These are phyloP conservation scores for Caenorhabditis remanei DNA, from an alignment of 1,140 invertebrate species.

Conservation along the genomic window DNA sequence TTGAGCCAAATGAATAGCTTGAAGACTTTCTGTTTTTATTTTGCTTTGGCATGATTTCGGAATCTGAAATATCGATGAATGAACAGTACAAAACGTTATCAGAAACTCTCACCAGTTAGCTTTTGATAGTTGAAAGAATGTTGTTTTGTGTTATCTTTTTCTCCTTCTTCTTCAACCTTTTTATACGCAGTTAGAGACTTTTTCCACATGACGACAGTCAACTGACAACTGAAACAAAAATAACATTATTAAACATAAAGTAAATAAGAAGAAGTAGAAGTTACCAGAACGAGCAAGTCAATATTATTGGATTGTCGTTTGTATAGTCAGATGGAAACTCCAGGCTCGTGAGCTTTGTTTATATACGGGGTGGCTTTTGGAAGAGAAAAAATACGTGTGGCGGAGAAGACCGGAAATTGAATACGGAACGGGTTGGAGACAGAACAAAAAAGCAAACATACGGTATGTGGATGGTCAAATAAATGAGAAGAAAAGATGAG, in stretches of 20 bases:
- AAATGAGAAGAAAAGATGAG: not conserved
- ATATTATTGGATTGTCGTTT: constrained; percentile 6
- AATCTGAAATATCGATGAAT: constrained; percentile 11
- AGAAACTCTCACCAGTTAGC: constrained; percentile 12
- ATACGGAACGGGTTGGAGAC: not conserved
- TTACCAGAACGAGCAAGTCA: constrained; percentile 23
- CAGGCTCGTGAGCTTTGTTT: constrained; percentile 26
- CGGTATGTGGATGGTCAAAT: not conserved
- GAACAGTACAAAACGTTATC: not conserved
- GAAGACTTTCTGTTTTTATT: not conserved
- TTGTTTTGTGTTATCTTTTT: constrained; percentile 24
- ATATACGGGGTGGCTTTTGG: not conserved
- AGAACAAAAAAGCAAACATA: constrained; percentile 17
- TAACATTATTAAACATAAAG: constrained; percentile 21
- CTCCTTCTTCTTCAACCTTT: not conserved
- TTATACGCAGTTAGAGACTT: constrained; percentile 34
- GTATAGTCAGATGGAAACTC: constrained; percentile 3
- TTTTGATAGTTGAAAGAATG: constrained; percentile 39
- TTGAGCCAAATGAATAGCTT: not conserved
- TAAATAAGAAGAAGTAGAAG: constrained; percentile 17
- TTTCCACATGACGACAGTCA: constrained; percentile 25
- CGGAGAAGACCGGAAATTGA: constrained; percentile 40
- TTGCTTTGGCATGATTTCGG: constrained; percentile 5
- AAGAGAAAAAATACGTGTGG: constrained; percentile 33
- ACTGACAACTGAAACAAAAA: constrained; percentile 22